Base-by-base conservation (phyloP, 2,797 vertebrate species). In the Pipistrellus nathusii region DNA sequence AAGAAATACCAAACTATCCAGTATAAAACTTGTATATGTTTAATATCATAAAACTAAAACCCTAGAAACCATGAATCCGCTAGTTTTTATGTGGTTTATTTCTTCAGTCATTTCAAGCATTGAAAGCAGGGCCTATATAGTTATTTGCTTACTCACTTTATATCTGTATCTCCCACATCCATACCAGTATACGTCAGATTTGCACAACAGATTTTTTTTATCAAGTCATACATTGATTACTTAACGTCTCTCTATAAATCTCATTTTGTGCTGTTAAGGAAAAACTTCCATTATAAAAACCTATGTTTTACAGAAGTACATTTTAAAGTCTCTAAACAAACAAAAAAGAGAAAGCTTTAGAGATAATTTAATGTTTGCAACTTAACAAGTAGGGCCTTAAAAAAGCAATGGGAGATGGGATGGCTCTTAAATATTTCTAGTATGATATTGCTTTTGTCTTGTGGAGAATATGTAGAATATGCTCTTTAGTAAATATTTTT, bases 381-480 rank as follows among this genome's bases (percentile, higher is more conserved):
- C 94, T 98, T 96, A 53, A 98, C 95, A 98, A 98, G 95, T 93
- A 98, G 97, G 97, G 97, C 97, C 38, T 41, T 41, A 97, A 97
- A 98, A 97, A 97, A 97, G 51, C 18, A 98, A 98, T 97, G 97
- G 97, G 98, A 98, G 98, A 20, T 53, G 98, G 69, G 98, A 98
- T 53, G 7, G 18, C 98, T 98, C 97, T 98, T 99, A 98, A 98
- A 98, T 99, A 99, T 98, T 99, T 99, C 98, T 98, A 99, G 98
- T 98, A 98, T 98, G 98, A 98, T 97, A 98, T 99, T 99, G 99
- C 99, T 98, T 99, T 99, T 98, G 99, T 99, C 99, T 99, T 97
- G 98, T 99, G 99, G 98, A 99, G 99, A 99, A 99, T 98, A 98
- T 99, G 98, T 98, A 98, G 98, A 98, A 98, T 98, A 98, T 97